phyloP scores from a whole-genome alignment of 2,888 invertebrate genomes.

The Drosophila rellima region DNA sequence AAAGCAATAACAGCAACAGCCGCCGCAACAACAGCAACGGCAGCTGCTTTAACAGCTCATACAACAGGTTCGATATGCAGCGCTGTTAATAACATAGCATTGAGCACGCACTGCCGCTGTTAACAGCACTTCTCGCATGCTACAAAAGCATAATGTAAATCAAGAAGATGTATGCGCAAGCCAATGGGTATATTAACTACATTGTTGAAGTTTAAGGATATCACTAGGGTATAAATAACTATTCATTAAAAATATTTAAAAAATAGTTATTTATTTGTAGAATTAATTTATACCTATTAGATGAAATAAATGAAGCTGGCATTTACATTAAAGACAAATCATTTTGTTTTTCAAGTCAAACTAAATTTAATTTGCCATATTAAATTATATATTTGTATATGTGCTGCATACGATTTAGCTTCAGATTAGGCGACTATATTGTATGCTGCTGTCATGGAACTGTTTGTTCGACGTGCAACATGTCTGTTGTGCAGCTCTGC shows the following conservation, averaged over 20 bases:
- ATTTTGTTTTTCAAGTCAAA: not conserved
- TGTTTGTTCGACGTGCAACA: conserved; percentile 49
- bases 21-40: conserved; percentile 21
- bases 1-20: conserved; percentile 20
- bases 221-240: not conserved
- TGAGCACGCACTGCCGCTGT: conserved; percentile 13
- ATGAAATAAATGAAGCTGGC: too few species aligned
- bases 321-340: not conserved
- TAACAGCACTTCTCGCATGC: conserved; percentile 66
- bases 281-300: not conserved
- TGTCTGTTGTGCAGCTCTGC: conserved; percentile 57
- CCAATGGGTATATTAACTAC: not conserved
- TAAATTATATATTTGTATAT: not conserved
- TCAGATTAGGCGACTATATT: conserved; percentile 7
- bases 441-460: conserved; percentile 15
- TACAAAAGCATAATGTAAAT: conserved; percentile 42
- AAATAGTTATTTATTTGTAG: too few species aligned
- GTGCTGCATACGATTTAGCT: not conserved
- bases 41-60: conserved; percentile 41
- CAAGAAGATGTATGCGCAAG: not conserved
- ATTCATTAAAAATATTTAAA: too few species aligned
- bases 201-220: not conserved
- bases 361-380: not conserved
- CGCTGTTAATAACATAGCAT: conserved; percentile 21
- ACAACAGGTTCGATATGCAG: conserved; percentile 58